phyloP scores from a whole-genome alignment of 92 coral and sea anemone genomes.

The Bergia puertoricense region DNA sequence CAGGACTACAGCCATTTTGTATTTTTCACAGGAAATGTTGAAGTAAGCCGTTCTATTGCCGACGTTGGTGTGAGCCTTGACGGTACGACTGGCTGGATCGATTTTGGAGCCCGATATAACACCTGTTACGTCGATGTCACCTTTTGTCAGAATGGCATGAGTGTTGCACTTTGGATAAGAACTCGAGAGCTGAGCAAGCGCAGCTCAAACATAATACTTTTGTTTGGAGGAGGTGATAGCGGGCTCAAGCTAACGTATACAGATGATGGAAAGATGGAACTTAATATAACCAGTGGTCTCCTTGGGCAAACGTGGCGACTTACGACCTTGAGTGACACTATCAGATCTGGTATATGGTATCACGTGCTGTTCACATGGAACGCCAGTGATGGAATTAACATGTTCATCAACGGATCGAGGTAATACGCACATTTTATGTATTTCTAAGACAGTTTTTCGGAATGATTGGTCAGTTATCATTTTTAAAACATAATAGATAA shows the following conservation, averaged over 20 bases:
- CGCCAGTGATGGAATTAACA: constrained; percentile 46
- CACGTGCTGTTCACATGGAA: constrained; percentile 66
- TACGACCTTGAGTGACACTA: constrained; percentile 33
- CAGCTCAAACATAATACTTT: constrained; percentile 39
- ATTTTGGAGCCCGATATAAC: constrained; percentile 58
- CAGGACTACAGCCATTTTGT: neutral
- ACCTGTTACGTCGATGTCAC: constrained; percentile 65
- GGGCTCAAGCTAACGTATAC: constrained; percentile 52
- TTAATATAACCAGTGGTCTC: constrained; percentile 52
- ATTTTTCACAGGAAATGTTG: constrained; percentile 41
- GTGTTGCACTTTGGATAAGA: constrained; percentile 69
- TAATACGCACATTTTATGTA: neutral
- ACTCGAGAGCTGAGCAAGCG: constrained; percentile 19
- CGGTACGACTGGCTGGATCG: constrained; percentile 61
- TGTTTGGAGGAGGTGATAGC: constrained; percentile 61
- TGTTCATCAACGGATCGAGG: constrained; percentile 68
- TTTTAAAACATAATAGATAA: no score
- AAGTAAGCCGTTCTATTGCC: constrained; percentile 44
- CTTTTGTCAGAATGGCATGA: constrained; percentile 64
- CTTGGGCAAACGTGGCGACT: constrained; percentile 52
- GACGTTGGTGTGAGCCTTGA: constrained; percentile 49
- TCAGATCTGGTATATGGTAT: constrained; percentile 49
- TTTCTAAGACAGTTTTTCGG: neutral
- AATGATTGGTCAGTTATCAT: neutral
- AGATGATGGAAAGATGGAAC: constrained; percentile 38